Evolutionary conservation across 1,140 invertebrate species (phyloP).

Genomic region (Agraylea sexmaculata): DNA sequence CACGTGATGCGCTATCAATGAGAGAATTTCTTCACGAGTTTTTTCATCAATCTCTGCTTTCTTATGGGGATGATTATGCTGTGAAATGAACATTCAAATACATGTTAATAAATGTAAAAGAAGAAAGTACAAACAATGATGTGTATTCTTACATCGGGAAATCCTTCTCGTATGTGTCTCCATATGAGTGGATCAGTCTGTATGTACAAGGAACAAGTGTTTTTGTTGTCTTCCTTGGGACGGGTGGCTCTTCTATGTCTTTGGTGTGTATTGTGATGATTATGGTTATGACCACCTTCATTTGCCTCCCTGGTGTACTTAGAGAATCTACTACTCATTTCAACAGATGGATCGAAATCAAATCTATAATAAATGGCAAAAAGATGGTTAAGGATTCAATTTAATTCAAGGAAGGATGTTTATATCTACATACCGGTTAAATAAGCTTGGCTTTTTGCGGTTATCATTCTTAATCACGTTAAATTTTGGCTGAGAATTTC

Average conservation of each 20-base stretch:
- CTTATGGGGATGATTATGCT: conserved; percentile 52
- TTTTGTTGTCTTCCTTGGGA: conserved; percentile 57
- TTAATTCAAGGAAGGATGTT: neutral
- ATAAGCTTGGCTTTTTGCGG: conserved; percentile 23
- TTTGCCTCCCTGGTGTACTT: conserved; percentile 60
- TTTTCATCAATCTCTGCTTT: conserved; percentile 60
- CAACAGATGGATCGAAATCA: conserved; percentile 11
- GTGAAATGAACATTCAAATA: conserved; percentile 21
- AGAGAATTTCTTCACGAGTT: conserved; percentile 92
- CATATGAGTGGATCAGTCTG: conserved; percentile 97
- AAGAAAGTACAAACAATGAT: conserved; percentile 3
- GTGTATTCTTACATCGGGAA: conserved; percentile 45
- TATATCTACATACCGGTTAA: conserved; percentile 1
- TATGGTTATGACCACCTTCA: conserved; percentile 33
- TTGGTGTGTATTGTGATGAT: conserved; percentile 9
- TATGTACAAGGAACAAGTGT: conserved; percentile 90
- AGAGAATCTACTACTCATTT: conserved; percentile 22
- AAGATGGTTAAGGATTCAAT: too few relatives aligned
- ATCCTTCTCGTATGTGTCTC: conserved; percentile 71
- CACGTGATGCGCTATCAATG: conserved; percentile 94
- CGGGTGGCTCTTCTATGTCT: conserved; percentile 41
- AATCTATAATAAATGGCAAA: conserved; percentile 14
- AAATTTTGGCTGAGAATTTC: conserved; percentile 26
- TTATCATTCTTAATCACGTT: conserved; percentile 35
- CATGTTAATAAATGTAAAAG: conserved; percentile 5